phyloP scores from a whole-genome alignment of 2,797 vertebrate species.

The Gorsachius magnificus region DNA sequence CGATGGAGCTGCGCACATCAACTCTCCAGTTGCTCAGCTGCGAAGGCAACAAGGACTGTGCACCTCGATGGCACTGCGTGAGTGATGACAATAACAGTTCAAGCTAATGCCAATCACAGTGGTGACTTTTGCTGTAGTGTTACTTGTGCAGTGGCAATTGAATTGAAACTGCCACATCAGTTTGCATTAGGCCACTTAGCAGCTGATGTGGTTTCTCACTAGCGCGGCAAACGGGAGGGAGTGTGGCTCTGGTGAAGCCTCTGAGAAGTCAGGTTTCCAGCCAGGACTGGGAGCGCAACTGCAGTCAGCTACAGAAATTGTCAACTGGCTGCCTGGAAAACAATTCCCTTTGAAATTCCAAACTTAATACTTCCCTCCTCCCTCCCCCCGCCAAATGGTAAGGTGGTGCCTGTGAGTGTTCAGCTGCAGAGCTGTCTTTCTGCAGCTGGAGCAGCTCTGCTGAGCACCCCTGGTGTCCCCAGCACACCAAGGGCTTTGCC shows the following conservation, averaged over 20 bases:
- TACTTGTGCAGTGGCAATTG: constrained; percentile 24
- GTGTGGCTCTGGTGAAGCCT: background rate
- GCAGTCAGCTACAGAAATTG: background rate
- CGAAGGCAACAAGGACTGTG: fast-evolving
- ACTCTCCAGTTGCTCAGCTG: background rate
- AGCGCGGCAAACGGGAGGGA: background rate
- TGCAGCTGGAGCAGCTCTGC: background rate
- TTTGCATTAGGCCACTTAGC: constrained; percentile 32
- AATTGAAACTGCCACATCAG: constrained; percentile 41
- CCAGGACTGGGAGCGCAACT: background rate
- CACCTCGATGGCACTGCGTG: background rate
- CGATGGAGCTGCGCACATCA: fast-evolving
- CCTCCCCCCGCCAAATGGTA: fast-evolving
- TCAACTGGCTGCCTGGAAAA: background rate
- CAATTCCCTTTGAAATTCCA: background rate
- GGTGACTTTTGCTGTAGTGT: background rate
- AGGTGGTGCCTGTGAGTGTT: no score
- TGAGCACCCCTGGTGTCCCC: fast-evolving
- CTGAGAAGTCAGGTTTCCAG: background rate
- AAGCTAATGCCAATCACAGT: background rate
- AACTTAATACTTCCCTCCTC: no score
- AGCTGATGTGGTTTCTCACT: background rate
- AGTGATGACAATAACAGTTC: background rate
- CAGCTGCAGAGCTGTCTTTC: background rate
- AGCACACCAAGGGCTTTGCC: background rate